Base-by-base conservation (phyloP, 2,113 vertebrate genomes). In the Lophius piscatorius region DNA sequence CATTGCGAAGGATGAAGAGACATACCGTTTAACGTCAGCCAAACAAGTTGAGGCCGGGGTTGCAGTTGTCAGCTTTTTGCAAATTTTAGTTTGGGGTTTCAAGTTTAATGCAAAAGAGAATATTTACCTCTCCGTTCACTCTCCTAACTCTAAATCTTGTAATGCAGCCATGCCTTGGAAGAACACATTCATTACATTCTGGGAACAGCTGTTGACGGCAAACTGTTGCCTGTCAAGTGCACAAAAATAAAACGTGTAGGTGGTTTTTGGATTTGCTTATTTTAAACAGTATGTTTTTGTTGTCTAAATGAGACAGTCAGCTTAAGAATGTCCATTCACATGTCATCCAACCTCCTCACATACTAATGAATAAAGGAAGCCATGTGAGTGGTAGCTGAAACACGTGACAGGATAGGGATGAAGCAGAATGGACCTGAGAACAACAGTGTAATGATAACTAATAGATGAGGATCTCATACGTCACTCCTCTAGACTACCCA, bases 301-400 rank as follows among this genome's bases (percentile, higher is more conserved):
- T n/a, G n/a, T n/a, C n/a, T n/a, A n/a, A n/a, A n/a, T n/a, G n/a
- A n/a, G n/a, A n/a, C n/a, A n/a, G n/a, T n/a, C n/a, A n/a, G n/a
- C n/a, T n/a, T n/a, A n/a, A n/a, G n/a, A n/a, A n/a, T n/a, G n/a
- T n/a, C n/a, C n/a, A n/a, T n/a, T n/a, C n/a, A n/a, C n/a, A 2
- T 46, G 51, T 16, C 4, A 11, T 48, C 21, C 21, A 23, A 17
- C 46, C 31, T 58, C 22, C 22, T 46, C 49, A 28, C n/a, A 58
- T 4, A 7, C 13, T n/a, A n/a, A 12, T 6, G 24, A n/a, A 48
- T 13, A 4, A 57, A 52, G 26, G 22, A 31, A 26, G 9, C 7
- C 54, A 42, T 28, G 28, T 44, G 57, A 64, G 4, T 31, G 62
- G 51, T 58, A 61, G 47, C 39, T 62, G 56, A 75, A 52, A 45